Conservation (phyloP, 2,113 vertebrate species). For the Leptosomus discolor region DNA sequence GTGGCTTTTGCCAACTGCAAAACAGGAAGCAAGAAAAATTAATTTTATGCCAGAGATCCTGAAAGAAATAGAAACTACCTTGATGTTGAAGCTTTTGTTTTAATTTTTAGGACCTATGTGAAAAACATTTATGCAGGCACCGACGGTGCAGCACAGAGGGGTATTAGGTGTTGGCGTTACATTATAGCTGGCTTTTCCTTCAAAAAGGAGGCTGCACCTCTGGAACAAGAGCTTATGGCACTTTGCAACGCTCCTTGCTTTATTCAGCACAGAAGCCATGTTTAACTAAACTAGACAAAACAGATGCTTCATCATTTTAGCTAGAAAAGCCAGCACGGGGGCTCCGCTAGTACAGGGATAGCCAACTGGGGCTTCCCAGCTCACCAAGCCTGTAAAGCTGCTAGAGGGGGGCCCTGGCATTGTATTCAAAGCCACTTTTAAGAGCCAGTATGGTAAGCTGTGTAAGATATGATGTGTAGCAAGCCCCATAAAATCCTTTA, state of each 20-base stretch:
- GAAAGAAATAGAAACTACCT: background rate
- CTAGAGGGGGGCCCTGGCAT: conserved; percentile 66
- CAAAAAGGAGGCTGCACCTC: fast-evolving
- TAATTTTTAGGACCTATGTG: background rate
- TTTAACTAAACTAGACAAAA: background rate
- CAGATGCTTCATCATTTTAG: background rate
- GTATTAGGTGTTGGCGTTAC: fast-evolving
- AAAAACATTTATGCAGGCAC: background rate
- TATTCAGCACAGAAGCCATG: background rate
- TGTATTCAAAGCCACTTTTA: conserved; percentile 59
- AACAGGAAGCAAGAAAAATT: background rate
- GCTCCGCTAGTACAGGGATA: fast-evolving
- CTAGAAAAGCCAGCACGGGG: background rate
- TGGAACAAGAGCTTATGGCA: background rate
- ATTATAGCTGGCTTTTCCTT: background rate
- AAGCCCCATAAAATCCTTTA: conserved; percentile 71
- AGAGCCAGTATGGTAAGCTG: background rate
- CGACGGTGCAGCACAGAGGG: background rate
- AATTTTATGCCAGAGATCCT: background rate
- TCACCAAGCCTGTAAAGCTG: conserved; percentile 41
- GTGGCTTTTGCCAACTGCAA: background rate
- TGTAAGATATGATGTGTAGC: conserved; percentile 53
- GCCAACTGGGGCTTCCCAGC: background rate
- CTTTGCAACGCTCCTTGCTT: background rate
- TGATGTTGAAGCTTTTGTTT: background rate